phyloP scores from a whole-genome alignment of 2,113 vertebrate species.

The Eleginops maclovinus region DNA sequence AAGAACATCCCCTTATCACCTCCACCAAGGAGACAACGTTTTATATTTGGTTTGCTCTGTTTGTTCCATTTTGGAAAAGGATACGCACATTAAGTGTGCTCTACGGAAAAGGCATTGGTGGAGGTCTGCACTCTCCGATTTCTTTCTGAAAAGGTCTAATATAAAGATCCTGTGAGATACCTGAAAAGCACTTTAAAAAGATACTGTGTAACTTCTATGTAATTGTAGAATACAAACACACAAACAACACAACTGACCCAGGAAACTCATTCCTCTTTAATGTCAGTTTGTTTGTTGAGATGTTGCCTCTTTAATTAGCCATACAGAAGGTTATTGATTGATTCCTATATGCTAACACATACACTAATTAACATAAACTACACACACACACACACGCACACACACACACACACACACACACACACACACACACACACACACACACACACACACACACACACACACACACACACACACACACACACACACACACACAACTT shows the following conservation, averaged over 20 bases:
- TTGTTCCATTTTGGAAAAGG: too few species aligned
- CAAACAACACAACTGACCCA: not conserved
- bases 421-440: slow-evolving; percentile 22
- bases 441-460: slow-evolving; percentile 23
- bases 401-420: slow-evolving; percentile 22
- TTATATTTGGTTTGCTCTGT: too few species aligned
- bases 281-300: not conserved
- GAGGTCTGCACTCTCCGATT: too few species aligned
- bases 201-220: too few species aligned
- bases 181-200: not conserved
- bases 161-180: not conserved
- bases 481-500: slow-evolving; percentile 24
- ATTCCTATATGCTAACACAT: not conserved
- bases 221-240: not conserved
- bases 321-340: slow-evolving; percentile 8
- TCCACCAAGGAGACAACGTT: too few species aligned
- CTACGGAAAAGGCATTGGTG: too few species aligned
- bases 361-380: too few species aligned
- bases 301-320: slow-evolving; percentile 4
- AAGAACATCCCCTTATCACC: too few species aligned
- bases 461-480: slow-evolving; percentile 29
- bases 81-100: too few species aligned
- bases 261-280: not conserved
- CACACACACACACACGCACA: too few species aligned
- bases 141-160: not conserved